Evolutionary conservation across 2,888 invertebrate genomes (phyloP), one percentile per base, ranked within the genome.

Genomic region (Orthosia gracilis): DNA sequence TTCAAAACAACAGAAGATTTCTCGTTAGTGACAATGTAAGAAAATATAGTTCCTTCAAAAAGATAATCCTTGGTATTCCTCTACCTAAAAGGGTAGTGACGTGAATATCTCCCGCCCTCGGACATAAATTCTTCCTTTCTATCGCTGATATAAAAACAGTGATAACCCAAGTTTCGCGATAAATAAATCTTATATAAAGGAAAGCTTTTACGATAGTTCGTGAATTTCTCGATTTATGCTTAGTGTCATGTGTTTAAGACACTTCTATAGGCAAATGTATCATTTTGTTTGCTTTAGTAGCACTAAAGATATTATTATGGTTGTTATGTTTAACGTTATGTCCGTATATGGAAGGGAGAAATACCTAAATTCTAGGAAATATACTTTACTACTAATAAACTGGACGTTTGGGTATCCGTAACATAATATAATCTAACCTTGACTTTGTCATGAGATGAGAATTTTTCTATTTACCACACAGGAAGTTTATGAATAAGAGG

Each of bases 91-190:
- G 54, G 40, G 26, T 59, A 58, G 45, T 64, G 72, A 72, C 59
- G 54, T 50, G 21, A 45, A 50, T 50, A 64, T 54, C 49, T 47
- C 47, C 47, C 0, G 26, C 23, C 62, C 65, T 58, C 54, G n/a
- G 7, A 23, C 58, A 81, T 83, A 84, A 85, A 84, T 74, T 62
- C 59, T 23, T 50, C 12, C 18, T 23, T 63, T 47, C 70, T 65
- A 73, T 62, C 21, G 66, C 70, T 55, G 57, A 72, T 76, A 80
- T 84, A 85, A 83, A 78, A 76, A 73, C 75, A 69, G 76, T 63
- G 77, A 83, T 77, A 80, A 40, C 74, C 69, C 26, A 85, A 83
- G 64, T 84, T 84, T 45, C 21, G 74, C 52, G 58, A 83, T 83
- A 85, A 85, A 85, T 75, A 85, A 71, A 77, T 75, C 63, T 74